These are phyloP conservation scores for Pachycephus smyrnensis DNA, from an alignment of 2,888 invertebrate species.

Conservation along the genomic window DNA sequence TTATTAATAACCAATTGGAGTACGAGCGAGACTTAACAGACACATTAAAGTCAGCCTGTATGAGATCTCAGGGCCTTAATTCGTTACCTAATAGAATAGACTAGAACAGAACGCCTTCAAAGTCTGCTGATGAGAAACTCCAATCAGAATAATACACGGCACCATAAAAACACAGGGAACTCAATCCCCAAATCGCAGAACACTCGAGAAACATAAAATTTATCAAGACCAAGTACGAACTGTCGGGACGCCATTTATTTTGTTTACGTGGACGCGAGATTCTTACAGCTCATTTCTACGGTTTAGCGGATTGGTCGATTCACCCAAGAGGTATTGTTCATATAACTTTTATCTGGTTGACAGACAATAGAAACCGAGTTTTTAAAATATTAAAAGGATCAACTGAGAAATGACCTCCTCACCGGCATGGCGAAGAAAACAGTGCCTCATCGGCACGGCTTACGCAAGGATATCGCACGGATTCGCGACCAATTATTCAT, in stretches of 20 bases:
- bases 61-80: neutral
- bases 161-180: neutral
- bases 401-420: constrained; percentile 21
- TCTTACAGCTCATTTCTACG: neutral
- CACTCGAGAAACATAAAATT: neutral
- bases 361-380: neutral
- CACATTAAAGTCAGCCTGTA: neutral
- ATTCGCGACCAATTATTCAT: constrained; percentile 46
- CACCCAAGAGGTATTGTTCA: neutral
- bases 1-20: neutral
- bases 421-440: constrained; percentile 50
- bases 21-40: neutral
- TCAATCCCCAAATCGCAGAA: neutral
- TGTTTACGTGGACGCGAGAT: constrained; percentile 40
- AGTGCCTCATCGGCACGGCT: constrained; percentile 29
- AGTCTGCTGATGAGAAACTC: neutral
- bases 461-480: constrained; percentile 47
- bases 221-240: neutral
- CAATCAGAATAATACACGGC: neutral
- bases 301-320: neutral
- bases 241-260: constrained; percentile 48
- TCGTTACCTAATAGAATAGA: neutral
- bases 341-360: neutral
- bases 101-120: neutral
- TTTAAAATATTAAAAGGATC: neutral